These are phyloP conservation scores for Aleiodes leptofemur DNA, from an alignment of 2,888 invertebrate species.

Conservation along the genomic window DNA sequence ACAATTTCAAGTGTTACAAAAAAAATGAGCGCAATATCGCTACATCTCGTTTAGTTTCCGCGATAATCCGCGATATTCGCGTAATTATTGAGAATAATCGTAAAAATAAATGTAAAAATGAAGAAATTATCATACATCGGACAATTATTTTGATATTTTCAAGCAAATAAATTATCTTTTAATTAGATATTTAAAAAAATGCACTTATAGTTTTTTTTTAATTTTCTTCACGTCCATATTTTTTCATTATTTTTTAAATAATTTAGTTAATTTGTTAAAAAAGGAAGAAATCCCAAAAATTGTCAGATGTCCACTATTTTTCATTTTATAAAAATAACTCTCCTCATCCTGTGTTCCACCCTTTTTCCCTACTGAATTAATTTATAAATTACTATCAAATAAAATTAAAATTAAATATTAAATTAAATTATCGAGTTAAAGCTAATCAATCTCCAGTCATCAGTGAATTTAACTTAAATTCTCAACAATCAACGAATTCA, in stretches of 20 bases:
- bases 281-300: neutral
- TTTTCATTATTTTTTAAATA: neutral
- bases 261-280: neutral
- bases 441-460: neutral
- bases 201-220: neutral
- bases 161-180: neutral
- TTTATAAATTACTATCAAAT: neutral
- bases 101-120: neutral
- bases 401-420: neutral
- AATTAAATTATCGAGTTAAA: neutral
- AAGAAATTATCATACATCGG: neutral
- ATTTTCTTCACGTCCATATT: neutral
- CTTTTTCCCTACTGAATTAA: too few species aligned
- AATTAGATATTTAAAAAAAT: neutral
- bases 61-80: neutral
- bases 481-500: constrained; percentile 54
- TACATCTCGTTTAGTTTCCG: neutral
- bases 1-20: too few species aligned
- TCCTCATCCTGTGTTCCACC: too few species aligned
- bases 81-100: neutral
- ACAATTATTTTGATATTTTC: neutral
- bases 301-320: too few species aligned
- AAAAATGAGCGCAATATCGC: neutral
- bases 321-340: too few species aligned
- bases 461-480: neutral